phyloP scores from a whole-genome alignment of 2,113 vertebrate genomes.

The Serinus canaria region DNA sequence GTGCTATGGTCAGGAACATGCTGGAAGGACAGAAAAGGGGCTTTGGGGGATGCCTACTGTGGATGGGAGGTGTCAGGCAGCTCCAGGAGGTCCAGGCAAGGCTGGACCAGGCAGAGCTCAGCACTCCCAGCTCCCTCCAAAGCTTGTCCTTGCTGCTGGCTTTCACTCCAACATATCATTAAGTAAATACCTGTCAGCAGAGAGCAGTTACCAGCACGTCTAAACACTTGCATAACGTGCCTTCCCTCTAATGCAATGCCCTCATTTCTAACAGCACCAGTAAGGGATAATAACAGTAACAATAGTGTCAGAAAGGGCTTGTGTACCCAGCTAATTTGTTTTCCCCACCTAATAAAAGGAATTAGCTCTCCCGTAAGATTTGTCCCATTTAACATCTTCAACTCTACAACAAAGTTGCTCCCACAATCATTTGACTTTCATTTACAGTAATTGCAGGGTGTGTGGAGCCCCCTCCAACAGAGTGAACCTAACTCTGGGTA shows the following conservation, averaged over 20 bases:
- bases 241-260: constrained; percentile 17
- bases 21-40: neutral
- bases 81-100: neutral
- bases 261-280: constrained; percentile 20
- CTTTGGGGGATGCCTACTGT: neutral
- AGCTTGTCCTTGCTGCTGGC: neutral
- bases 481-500: neutral
- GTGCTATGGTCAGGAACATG: neutral
- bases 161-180: constrained; percentile 36
- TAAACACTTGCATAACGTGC: constrained; percentile 24
- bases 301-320: constrained; percentile 28
- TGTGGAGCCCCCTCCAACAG: neutral
- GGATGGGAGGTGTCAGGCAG: neutral
- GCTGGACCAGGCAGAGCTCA: neutral
- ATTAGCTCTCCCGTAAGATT: constrained; percentile 4
- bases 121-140: neutral
- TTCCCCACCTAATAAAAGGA: constrained; percentile 10
- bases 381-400: constrained; percentile 22
- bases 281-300: constrained; percentile 12
- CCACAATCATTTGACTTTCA: neutral
- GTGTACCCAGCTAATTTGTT: constrained; percentile 40
- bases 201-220: constrained; percentile 38
- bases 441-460: neutral
- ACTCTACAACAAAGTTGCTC: neutral
- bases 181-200: constrained; percentile 41